Conservation (phyloP, 2,113 vertebrate species). For the Reinhardtius hippoglossoides region DNA sequence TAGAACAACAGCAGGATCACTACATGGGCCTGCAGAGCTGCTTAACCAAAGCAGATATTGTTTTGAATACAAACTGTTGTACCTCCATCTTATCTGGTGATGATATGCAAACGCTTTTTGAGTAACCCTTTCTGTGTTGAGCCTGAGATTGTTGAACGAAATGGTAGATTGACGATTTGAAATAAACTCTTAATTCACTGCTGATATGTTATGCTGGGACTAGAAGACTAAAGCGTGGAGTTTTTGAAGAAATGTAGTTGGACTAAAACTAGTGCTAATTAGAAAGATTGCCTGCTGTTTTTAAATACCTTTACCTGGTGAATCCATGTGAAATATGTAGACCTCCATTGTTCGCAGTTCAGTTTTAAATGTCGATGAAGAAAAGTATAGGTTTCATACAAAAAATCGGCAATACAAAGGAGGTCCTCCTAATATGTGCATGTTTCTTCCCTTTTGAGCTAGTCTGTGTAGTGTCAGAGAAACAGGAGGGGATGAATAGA, state of each 20-base stretch:
- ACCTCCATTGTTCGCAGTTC: background rate
- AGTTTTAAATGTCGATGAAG: background rate
- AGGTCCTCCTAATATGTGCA: conserved; percentile 1
- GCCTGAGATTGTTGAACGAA: background rate
- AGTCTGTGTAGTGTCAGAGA: conserved; percentile 21
- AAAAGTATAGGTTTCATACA: background rate
- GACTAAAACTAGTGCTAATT: background rate
- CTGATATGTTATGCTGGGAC: background rate
- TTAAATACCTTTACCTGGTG: background rate
- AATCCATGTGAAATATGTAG: background rate
- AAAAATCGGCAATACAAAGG: background rate
- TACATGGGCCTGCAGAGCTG: conserved; percentile 39
- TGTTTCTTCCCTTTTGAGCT: background rate
- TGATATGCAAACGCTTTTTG: conserved; percentile 9
- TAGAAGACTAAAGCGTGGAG: background rate
- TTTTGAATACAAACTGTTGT: conserved; percentile 60
- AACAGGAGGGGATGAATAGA: conserved; percentile 34
- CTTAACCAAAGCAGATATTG: conserved; percentile 52
- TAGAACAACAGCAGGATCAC: conserved; percentile 37
- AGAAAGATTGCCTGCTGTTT: background rate
- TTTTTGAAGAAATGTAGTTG: background rate
- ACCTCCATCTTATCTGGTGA: conserved; percentile 25
- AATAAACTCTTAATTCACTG: background rate
- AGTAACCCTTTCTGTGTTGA: conserved; percentile 23
- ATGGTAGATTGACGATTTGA: background rate